A percentile compares a stretch with the other conserved stretches of the same genome.
Evolutionary conservation across 2,113 vertebrate species (phyloP).

Genomic region (Mungos mungo): DNA sequence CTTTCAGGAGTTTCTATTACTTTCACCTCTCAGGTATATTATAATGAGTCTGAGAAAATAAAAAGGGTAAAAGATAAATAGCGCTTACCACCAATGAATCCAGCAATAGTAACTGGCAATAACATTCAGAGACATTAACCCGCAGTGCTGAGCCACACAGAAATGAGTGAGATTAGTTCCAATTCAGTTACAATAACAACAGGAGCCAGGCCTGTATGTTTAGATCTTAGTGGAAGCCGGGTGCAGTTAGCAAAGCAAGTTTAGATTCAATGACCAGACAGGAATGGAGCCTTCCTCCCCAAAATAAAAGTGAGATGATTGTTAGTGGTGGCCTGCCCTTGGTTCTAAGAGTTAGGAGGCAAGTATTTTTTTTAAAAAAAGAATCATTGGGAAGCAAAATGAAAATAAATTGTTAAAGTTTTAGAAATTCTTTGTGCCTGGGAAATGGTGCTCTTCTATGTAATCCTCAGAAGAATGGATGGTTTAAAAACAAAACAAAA

Average conservation of each 20-base stretch:
- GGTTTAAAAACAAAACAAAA: slow-evolving; percentile 39
- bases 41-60: neutral
- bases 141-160: neutral
- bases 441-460: neutral
- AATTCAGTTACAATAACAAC: slow-evolving; percentile 46
- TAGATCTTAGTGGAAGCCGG: slow-evolving; percentile 7
- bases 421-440: slow-evolving; percentile 17
- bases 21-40: neutral
- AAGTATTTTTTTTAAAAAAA: slow-evolving; percentile 36
- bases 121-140: slow-evolving; percentile 53
- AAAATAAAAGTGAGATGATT: slow-evolving; percentile 55
- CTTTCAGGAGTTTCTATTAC: neutral
- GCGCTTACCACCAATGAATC: neutral
- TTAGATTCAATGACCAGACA: slow-evolving; percentile 51
- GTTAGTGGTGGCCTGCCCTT: slow-evolving; percentile 17
- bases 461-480: neutral
- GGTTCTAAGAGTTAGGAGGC: slow-evolving; percentile 40
- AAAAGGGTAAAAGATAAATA: slow-evolving; percentile 11
- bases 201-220: neutral
- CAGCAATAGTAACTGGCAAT: slow-evolving; percentile 51
- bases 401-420: slow-evolving; percentile 45
- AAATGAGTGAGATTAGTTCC: neutral
- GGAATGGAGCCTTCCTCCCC: slow-evolving; percentile 8
- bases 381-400: slow-evolving; percentile 31
- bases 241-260: slow-evolving; percentile 7